Percentiles rank a stretch among this genome's conserved stretches.
These are phyloP conservation scores for Cenopis cana DNA, from an alignment of 2,888 invertebrate species.

Conservation along the genomic window DNA sequence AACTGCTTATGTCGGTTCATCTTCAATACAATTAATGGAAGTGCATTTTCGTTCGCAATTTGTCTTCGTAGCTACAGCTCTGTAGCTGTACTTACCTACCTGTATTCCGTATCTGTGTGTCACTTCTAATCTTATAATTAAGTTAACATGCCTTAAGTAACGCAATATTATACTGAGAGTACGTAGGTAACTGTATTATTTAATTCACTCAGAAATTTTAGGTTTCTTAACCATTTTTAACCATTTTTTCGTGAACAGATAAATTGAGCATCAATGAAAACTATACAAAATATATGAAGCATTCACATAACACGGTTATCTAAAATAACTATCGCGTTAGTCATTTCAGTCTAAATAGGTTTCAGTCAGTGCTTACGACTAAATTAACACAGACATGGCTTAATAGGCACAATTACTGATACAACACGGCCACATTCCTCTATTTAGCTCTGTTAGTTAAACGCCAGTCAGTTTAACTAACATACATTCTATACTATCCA, in stretches of 20 bases:
- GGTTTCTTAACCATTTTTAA: too few species aligned
- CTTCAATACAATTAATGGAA: neutral
- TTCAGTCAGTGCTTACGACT: slow-evolving; percentile 54
- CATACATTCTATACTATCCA: neutral
- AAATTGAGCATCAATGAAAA: too few species aligned
- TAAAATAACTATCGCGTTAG: neutral
- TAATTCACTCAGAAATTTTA: too few species aligned
- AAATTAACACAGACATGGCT: slow-evolving; percentile 71
- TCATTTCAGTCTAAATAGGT: neutral
- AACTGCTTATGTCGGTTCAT: neutral
- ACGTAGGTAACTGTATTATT: too few species aligned
- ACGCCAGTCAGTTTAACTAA: slow-evolving; percentile 45
- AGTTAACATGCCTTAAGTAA: too few species aligned
- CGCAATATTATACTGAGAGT: too few species aligned
- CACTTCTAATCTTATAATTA: too few species aligned
- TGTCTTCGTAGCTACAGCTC: too few species aligned
- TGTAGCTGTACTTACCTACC: too few species aligned
- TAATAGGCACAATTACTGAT: slow-evolving; percentile 75
- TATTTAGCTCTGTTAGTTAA: slow-evolving; percentile 46
- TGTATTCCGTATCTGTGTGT: too few species aligned
- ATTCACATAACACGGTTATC: neutral
- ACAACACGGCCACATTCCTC: slow-evolving; percentile 69
- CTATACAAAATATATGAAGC: too few species aligned
- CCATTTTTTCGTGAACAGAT: too few species aligned
- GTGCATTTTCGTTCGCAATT: neutral